These are phyloP conservation scores for Tamias sibiricus DNA, from an alignment of 2,113 vertebrate species.

Conservation along the genomic window DNA sequence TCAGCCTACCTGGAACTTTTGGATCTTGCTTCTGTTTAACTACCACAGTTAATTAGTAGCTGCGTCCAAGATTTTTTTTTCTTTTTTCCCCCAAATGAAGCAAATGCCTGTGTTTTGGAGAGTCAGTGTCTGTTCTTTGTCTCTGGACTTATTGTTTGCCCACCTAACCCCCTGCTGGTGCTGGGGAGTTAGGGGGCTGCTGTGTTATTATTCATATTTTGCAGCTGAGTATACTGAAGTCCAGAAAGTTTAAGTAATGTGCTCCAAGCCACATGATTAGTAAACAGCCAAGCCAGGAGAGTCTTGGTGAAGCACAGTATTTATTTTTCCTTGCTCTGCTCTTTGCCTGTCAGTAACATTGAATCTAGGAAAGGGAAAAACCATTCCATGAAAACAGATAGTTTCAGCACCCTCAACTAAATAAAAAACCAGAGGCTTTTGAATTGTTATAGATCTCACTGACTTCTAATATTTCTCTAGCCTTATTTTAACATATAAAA, in stretches of 20 bases:
- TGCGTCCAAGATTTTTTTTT: not conserved
- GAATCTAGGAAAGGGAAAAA: constrained; percentile 42
- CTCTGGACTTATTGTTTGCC: not conserved
- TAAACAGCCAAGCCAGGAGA: not conserved
- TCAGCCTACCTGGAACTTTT: not conserved
- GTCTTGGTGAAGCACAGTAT: not conserved
- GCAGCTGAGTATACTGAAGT: not conserved
- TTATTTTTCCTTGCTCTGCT: constrained; percentile 51
- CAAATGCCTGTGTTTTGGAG: not conserved
- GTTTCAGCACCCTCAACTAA: not conserved
- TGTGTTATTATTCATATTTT: not conserved
- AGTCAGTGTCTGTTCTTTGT: not conserved
- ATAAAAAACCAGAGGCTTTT: constrained; percentile 37
- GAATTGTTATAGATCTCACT: not conserved
- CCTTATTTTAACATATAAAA: constrained; percentile 59
- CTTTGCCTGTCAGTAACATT: constrained; percentile 24
- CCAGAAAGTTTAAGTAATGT: not conserved
- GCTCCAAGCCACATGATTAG: not conserved
- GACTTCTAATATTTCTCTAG: constrained; percentile 5
- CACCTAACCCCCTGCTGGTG: not conserved
- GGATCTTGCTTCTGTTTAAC: constrained; percentile 41
- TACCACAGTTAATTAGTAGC: constrained; percentile 21
- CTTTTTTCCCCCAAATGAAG: not conserved
- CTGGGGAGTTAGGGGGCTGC: not conserved
- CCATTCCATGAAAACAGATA: constrained; percentile 51